phyloP scores from a whole-genome alignment of 2,797 vertebrate species.

The Sternotherus odoratus region DNA sequence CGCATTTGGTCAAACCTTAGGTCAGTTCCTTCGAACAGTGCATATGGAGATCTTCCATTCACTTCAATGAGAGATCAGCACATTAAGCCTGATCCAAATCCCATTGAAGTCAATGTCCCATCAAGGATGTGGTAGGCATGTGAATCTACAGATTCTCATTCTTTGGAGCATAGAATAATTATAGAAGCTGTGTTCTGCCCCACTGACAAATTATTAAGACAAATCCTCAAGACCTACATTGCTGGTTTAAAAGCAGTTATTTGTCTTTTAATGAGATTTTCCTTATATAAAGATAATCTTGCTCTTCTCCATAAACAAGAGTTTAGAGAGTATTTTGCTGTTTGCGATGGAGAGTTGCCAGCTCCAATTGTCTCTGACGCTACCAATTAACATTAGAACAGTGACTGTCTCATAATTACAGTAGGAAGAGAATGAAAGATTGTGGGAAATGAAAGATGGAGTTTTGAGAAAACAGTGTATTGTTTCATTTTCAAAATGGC shows the following conservation, averaged over 20 bases:
- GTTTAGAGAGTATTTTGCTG: neutral
- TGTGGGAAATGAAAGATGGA: neutral
- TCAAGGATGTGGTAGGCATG: neutral
- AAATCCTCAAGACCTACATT: neutral
- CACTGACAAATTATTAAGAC: neutral
- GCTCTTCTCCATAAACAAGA: neutral
- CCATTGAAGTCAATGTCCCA: neutral
- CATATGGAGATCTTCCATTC: neutral
- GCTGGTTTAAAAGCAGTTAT: neutral
- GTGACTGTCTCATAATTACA: conserved; percentile 13
- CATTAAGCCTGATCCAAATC: neutral
- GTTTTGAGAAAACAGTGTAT: neutral
- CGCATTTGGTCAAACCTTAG: neutral
- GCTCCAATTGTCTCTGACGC: neutral
- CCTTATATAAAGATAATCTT: neutral
- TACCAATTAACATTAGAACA: neutral
- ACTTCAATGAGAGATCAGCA: neutral
- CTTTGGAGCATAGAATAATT: neutral
- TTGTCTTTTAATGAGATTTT: neutral
- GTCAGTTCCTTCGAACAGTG: neutral
- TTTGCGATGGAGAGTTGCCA: neutral
- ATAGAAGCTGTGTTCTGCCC: neutral
- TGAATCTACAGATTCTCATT: neutral
- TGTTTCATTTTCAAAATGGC: neutral
- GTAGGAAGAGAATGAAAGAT: neutral